These are phyloP conservation scores for Ptiloglossa arizonensis DNA, from an alignment of 1,140 invertebrate species.

Conservation along the genomic window DNA sequence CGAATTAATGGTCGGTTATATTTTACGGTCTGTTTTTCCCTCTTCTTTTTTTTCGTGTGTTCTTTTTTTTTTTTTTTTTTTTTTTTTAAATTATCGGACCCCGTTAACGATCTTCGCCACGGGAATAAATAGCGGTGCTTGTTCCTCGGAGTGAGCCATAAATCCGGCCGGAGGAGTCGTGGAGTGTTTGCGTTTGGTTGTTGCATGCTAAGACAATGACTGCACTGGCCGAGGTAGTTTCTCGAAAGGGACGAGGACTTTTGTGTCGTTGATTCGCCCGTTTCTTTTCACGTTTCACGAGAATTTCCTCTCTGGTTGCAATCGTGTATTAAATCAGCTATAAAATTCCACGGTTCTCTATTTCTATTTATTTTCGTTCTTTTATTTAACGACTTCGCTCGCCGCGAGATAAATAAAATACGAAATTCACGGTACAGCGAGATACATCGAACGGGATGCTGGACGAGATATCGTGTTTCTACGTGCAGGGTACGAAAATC, in stretches of 20 bases:
- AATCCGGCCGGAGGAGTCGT: background rate
- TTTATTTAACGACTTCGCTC: too few relatives aligned
- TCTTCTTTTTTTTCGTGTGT: too few relatives aligned
- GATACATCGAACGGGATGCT: too few relatives aligned
- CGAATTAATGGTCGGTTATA: slow-evolving; percentile 48
- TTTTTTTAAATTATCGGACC: slow-evolving; percentile 20
- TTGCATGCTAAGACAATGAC: background rate
- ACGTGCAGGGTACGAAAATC: too few relatives aligned
- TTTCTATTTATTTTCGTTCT: too few relatives aligned
- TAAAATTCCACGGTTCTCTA: too few relatives aligned
- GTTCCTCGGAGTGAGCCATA: slow-evolving; percentile 18
- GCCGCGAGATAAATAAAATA: too few relatives aligned
- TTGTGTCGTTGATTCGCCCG: background rate
- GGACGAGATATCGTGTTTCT: too few relatives aligned
- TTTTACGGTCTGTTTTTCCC: slow-evolving; percentile 38
- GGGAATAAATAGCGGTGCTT: slow-evolving; percentile 22
- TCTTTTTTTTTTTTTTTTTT: background rate
- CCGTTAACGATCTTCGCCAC: slow-evolving; percentile 2
- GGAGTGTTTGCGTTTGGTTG: background rate
- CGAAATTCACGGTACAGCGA: too few relatives aligned
- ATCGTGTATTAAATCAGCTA: too few relatives aligned
- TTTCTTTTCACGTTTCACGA: background rate
- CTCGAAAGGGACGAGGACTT: background rate
- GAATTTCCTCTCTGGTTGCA: too few relatives aligned
- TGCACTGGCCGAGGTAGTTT: background rate